phyloP scores from a whole-genome alignment of 2,113 vertebrate species.

The Athene noctua region DNA sequence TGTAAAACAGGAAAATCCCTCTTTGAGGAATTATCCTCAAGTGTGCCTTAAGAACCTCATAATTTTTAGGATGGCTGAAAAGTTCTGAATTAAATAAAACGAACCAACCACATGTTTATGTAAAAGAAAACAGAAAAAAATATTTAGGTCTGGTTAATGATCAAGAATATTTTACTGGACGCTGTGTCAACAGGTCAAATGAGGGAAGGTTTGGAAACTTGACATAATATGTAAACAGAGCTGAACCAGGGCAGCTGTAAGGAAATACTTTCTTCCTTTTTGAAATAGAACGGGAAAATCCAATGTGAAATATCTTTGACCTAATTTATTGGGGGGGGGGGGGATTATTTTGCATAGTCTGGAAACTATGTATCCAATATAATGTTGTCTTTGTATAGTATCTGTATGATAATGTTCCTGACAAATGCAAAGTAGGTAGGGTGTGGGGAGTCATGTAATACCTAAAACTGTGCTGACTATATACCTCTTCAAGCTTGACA shows the following conservation, averaged over 20 bases:
- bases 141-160: not conserved
- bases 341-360: not conserved
- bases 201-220: conserved; percentile 15
- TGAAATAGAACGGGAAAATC: not conserved
- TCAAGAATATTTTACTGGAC: conserved; percentile 11
- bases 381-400: not conserved
- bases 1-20: conserved; percentile 23
- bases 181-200: conserved; percentile 14
- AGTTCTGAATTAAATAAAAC: not conserved
- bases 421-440: not conserved
- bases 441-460: not conserved
- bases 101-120: not conserved
- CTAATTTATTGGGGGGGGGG: not conserved
- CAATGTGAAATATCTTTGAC: not conserved
- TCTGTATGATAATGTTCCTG: not conserved
- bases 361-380: not conserved
- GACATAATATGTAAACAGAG: conserved; percentile 5
- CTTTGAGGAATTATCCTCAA: not conserved
- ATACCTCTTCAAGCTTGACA: not conserved
- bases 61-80: not conserved
- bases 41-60: not conserved
- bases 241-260: not conserved
- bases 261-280: not conserved
- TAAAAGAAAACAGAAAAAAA: conserved; percentile 13
- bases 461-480: not conserved